Evolutionary conservation across 2,797 vertebrate genomes (phyloP), one percentile per base, ranked within the genome.

Genomic region (Morus bassanus): DNA sequence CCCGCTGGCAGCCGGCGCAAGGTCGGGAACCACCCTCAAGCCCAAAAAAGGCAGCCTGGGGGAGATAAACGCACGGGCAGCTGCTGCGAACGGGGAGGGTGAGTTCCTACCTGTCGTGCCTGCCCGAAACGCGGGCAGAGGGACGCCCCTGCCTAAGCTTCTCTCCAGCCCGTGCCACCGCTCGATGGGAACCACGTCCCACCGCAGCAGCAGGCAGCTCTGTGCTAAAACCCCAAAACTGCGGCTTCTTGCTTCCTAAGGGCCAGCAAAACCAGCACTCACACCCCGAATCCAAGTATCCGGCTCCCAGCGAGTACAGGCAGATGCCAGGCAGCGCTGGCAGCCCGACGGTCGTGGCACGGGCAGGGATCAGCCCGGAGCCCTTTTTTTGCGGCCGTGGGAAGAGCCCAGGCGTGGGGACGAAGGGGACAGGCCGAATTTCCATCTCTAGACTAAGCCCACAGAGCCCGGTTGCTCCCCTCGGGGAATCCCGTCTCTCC

Each of bases 121-220:
- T 9, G 72, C 41, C 54, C n/a, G 15, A 15, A 28, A 13, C 2
- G 4, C 9, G 23, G 57, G 57, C 57, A 6, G 16, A 8, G 57
- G n/a, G 57, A 37, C 15, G 9, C 5, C 51, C 18, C 48, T 3
- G 33, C 41, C 50, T 14, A 6, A 6, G 74, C 59, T 51, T 17
- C 53, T 8, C 43, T 10, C 53, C 22, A 13, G 61, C 77, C 33
- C 39, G 5, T 4, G 16, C 23, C 48, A 3, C 59, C 31, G 2
- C 76, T 11, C 15, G 3, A 19, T 1, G 9, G 61, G 46, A 53
- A 31, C 45, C 53, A 8, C 6, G 10, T 51, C 73, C 57, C 21
- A 0, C 22, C 12, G 2, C 18, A 8, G 35, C 64, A 7, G 25
- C n/a, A 2, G 31, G 50, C 37, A 2, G 1, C 45, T 25, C 13